phyloP scores from a whole-genome alignment of 2,888 invertebrate species.

The Lottia gigantea region DNA sequence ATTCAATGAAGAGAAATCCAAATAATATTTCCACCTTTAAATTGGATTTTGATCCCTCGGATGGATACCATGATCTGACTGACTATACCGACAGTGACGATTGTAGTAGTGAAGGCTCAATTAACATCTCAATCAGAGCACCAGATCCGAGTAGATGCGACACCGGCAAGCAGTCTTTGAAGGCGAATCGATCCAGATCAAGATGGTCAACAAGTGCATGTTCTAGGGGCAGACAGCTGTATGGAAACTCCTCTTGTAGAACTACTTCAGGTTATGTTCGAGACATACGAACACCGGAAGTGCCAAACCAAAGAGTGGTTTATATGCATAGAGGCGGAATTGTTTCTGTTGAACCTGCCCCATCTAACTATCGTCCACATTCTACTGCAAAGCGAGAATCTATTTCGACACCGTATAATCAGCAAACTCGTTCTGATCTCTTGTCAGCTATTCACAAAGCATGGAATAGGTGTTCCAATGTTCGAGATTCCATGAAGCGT shows the following conservation, averaged over 20 bases:
- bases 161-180: background rate
- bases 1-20: too few relatives aligned
- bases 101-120: background rate
- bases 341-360: background rate
- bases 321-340: background rate
- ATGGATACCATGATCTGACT: too few relatives aligned
- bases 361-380: background rate
- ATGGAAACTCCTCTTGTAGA: background rate
- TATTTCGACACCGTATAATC: background rate
- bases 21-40: too few relatives aligned
- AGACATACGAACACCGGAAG: background rate
- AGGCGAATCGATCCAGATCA: background rate
- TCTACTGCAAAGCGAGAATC: background rate
- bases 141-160: background rate
- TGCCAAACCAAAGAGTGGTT: background rate
- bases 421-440: background rate
- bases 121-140: background rate
- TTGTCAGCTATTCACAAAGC: slow-evolving; percentile 3
- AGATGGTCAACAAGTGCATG: background rate
- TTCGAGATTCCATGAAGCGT: background rate
- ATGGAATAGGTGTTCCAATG: background rate
- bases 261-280: background rate
- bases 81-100: background rate
- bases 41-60: too few relatives aligned
- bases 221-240: background rate